Conservation (phyloP, 2,113 vertebrate species). For the Nettapus auritus region DNA sequence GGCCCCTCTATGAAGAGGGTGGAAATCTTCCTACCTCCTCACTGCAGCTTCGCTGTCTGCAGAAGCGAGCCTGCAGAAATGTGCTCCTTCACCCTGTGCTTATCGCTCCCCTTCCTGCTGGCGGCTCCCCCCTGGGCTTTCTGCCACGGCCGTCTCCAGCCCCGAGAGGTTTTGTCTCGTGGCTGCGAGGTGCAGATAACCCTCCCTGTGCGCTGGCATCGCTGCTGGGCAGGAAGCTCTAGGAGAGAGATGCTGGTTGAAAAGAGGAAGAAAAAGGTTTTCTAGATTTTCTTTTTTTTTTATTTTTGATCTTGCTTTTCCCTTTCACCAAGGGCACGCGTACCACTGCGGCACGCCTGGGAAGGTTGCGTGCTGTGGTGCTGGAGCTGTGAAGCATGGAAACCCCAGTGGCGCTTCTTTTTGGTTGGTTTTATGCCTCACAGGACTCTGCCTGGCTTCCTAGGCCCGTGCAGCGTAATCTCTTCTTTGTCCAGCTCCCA, state of each 20-base stretch:
- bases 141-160: neutral
- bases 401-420: neutral
- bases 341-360: neutral
- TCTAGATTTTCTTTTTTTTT: neutral
- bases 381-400: fast-evolving
- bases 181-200: neutral
- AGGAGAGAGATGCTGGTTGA: neutral
- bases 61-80: neutral
- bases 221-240: neutral
- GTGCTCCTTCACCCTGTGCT: neutral
- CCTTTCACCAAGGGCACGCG: neutral
- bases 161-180: neutral
- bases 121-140: neutral
- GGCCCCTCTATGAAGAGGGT: conserved; percentile 21
- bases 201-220: neutral
- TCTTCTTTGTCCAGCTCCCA: neutral
- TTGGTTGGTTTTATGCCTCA: neutral
- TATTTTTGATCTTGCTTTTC: neutral
- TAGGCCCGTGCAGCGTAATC: neutral
- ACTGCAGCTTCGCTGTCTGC: neutral
- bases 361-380: neutral
- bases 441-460: neutral
- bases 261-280: neutral
- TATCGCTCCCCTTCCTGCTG: neutral
- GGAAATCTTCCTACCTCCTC: conserved; percentile 58